phyloP scores from a whole-genome alignment of 2,888 invertebrate species.

The Eucera pruinosa region DNA sequence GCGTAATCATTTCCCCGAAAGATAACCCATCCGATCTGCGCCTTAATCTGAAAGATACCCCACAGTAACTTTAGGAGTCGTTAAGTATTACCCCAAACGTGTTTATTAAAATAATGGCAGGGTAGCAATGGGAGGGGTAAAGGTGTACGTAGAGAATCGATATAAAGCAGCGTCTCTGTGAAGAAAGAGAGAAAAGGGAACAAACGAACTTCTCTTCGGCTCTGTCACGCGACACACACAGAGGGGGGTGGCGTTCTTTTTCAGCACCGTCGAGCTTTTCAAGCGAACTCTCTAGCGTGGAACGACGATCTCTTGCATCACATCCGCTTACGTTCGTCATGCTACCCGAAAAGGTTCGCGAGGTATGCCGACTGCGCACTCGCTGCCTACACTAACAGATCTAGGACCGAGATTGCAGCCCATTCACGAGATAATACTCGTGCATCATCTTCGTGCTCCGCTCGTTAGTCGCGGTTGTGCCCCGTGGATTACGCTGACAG shows the following conservation, averaged over 20 bases:
- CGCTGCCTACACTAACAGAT: conserved; percentile 54
- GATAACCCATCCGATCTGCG: conserved; percentile 7
- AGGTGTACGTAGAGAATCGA: conserved; percentile 16
- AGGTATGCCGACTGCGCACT: conserved; percentile 55
- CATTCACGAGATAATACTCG: conserved; percentile 62
- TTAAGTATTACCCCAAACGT: conserved; percentile 11
- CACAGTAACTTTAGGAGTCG: not conserved
- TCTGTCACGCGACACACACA: conserved; percentile 30
- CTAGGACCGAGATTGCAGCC: conserved; percentile 59
- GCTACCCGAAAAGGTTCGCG: conserved; percentile 51
- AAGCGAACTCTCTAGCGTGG: conserved; percentile 17
- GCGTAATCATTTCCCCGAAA: conserved; percentile 31
- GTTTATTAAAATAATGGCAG: conserved; percentile 49
- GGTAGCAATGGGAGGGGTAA: not conserved
- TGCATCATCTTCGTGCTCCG: conserved; percentile 54
- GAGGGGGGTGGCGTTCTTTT: conserved; percentile 9
- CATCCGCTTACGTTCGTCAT: conserved; percentile 53
- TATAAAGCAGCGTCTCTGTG: not conserved
- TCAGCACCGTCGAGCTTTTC: conserved; percentile 34
- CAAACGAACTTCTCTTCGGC: conserved; percentile 21
- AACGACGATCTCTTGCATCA: conserved; percentile 55
- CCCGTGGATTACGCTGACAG: conserved; percentile 51
- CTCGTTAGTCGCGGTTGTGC: conserved; percentile 60
- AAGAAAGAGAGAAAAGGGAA: conserved; percentile 17
- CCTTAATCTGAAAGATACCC: not conserved